Evolutionary conservation across 2,113 vertebrate species (phyloP), one percentile per base, ranked within the genome.

Genomic region (Xiphophorus couchianus): DNA sequence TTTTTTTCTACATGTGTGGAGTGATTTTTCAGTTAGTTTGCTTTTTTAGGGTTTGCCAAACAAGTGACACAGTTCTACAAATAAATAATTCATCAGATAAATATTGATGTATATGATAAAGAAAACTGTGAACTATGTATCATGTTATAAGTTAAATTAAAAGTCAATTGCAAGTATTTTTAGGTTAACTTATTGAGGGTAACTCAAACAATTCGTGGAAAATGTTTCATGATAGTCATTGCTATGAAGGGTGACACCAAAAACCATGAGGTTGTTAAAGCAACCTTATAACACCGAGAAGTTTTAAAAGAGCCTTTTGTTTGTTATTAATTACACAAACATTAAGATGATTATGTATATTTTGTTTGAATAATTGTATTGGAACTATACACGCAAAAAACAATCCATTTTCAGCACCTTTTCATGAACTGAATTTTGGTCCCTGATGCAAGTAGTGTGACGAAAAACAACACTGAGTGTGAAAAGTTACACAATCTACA

Each of bases 21-120:
- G 83, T 83, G 29, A 65, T 67, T 63, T 37, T 74, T 64, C 44
- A 70, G 54, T 79, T n/a, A 25, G 51, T n/a, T 58, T 58, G 9
- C 8, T 25, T 48, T 58, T 58, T 22, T 10, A 58, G 51, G 25
- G 7, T 58, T 58, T 58, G 25, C 25, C 5, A 22, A 58, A n/a
- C 51, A 58, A n/a, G 19, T 54, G 17, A 15, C 19, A 19, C 19
- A 54, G 48, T 6, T 7, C 51, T 10, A 11, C 25, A 58, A 58
- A n/a, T 51, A 51, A 51, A 51, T 58, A 58, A 58, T 9, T n/a
- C 9, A 58, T 11, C 25, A n/a, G 9, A 58, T 58, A n/a, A 58
- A 58, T 11, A n/a, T 58, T 11, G 17, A 58, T 58, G 10, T 2
- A n/a, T n/a, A 25, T 25, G 2, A 54, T n/a, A 25, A 11, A 25